A percentile compares a stretch with the other conserved stretches of the same genome.
phyloP scores from a whole-genome alignment of 2,888 invertebrate genomes.

The Mythimna lalbum region DNA sequence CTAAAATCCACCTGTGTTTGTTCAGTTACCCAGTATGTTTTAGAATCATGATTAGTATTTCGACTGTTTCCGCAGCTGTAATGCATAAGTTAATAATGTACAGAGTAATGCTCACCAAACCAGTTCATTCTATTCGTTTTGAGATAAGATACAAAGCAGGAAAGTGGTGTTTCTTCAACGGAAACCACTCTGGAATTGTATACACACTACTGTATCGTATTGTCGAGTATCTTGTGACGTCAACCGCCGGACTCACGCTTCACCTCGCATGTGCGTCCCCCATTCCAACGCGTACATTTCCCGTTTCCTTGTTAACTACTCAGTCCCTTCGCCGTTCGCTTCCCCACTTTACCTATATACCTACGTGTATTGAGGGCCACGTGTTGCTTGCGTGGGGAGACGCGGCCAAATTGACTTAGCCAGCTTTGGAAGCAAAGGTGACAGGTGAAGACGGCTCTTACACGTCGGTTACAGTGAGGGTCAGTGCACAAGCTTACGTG shows the following conservation, averaged over 20 bases:
- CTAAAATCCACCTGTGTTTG: no score
- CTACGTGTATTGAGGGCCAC: slow-evolving; percentile 41
- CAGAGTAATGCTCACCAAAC: background rate
- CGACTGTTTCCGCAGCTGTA: no score
- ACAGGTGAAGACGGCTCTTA: slow-evolving; percentile 52
- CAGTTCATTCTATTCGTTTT: background rate
- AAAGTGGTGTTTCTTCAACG: slow-evolving; percentile 6
- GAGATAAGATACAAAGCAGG: background rate
- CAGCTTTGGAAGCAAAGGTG: slow-evolving; percentile 52
- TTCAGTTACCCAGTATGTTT: no score
- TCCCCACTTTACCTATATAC: slow-evolving; percentile 20
- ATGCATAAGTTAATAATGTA: no score
- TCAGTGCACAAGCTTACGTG: slow-evolving; percentile 43
- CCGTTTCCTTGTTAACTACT: slow-evolving; percentile 55
- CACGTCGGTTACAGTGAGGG: slow-evolving; percentile 27
- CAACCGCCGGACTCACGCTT: slow-evolving; percentile 41
- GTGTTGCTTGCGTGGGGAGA: slow-evolving; percentile 58
- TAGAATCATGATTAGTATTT: no score
- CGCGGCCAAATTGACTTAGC: slow-evolving; percentile 46
- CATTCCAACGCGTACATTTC: slow-evolving; percentile 53
- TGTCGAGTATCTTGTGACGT: slow-evolving; percentile 38
- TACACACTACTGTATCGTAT: slow-evolving; percentile 20
- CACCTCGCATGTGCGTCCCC: slow-evolving; percentile 21
- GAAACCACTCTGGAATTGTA: slow-evolving; percentile 7
- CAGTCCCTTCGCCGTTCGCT: slow-evolving; percentile 44